Conservation (phyloP, 2,113 vertebrate genomes). For the Pyxicephalus adspersus region DNA sequence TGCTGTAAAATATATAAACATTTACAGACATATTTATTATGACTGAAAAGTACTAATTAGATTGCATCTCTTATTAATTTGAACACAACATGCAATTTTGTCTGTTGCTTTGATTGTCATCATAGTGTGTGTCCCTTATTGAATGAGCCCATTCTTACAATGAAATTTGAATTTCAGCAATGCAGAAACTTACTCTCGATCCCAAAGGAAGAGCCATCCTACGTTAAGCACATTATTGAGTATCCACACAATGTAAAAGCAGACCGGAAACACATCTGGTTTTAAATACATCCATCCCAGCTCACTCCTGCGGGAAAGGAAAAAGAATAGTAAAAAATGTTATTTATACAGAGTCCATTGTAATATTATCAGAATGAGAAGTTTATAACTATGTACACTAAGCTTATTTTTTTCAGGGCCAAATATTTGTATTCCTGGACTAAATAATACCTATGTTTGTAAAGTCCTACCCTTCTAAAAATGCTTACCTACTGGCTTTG, state of each 20-base stretch:
- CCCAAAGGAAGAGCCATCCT: slow-evolving; percentile 71
- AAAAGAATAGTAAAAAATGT: not conserved
- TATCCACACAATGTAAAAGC: slow-evolving; percentile 62
- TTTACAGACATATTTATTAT: not conserved
- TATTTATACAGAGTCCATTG: not conserved
- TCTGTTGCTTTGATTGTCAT: no score
- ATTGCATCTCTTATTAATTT: not conserved
- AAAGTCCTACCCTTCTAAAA: no score
- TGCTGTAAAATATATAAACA: not conserved
- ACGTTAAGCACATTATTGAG: slow-evolving; percentile 67
- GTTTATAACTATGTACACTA: no score
- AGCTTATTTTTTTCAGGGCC: no score
- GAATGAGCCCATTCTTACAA: no score
- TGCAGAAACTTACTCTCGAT: slow-evolving; percentile 66
- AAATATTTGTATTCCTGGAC: no score
- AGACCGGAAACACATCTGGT: slow-evolving; percentile 61
- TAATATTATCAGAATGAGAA: no score
- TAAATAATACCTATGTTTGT: no score
- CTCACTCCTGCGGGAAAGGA: slow-evolving; percentile 62
- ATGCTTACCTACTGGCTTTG: no score
- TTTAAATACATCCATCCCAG: slow-evolving; percentile 60
- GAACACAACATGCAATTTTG: no score
- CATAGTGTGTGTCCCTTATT: no score
- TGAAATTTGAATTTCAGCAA: not conserved
- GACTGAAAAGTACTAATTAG: not conserved